Evolutionary conservation across 2,113 vertebrate genomes (phyloP).

Genomic region (Brachirus orientalis): DNA sequence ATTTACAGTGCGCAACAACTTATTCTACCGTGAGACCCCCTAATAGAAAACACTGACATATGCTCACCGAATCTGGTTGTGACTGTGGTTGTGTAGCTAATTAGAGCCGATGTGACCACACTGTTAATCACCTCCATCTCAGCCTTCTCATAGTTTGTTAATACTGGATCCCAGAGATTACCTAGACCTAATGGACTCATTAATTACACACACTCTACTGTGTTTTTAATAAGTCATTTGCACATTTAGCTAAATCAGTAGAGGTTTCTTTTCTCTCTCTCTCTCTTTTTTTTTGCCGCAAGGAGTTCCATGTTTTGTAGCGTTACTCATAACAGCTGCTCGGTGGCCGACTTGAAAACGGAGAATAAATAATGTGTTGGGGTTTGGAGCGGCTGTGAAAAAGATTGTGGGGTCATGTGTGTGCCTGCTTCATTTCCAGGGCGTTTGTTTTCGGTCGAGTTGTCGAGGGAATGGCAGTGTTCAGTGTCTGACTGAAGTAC

Average conservation of each 20-base stretch:
- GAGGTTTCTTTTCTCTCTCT: not conserved
- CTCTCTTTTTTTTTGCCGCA: conserved; percentile 7
- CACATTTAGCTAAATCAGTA: conserved; percentile 46
- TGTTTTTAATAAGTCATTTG: conserved; percentile 76
- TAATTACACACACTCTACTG: conserved; percentile 71
- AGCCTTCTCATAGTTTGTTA: conserved; percentile 70
- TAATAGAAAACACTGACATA: conserved; percentile 60
- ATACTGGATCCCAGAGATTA: conserved; percentile 73
- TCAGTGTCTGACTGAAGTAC: conserved; percentile 8
- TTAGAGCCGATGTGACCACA: conserved; percentile 56
- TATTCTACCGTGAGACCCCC: not conserved
- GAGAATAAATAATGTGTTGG: conserved; percentile 53
- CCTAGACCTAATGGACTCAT: conserved; percentile 75
- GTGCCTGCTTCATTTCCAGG: conserved; percentile 56
- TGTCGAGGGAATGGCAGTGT: conserved; percentile 18
- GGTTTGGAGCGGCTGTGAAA: conserved; percentile 31
- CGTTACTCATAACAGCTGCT: conserved; percentile 68
- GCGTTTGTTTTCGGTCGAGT: conserved; percentile 34
- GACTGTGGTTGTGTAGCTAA: conserved; percentile 72
- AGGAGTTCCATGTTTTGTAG: conserved; percentile 51
- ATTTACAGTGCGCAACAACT: conserved; percentile 1
- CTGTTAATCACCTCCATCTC: conserved; percentile 69
- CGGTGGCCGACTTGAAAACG: conserved; percentile 28
- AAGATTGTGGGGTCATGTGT: not conserved
- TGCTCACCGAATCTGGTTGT: conserved; percentile 50